Conservation (phyloP, 1,140 invertebrate genomes). For the Homarus americanus region DNA sequence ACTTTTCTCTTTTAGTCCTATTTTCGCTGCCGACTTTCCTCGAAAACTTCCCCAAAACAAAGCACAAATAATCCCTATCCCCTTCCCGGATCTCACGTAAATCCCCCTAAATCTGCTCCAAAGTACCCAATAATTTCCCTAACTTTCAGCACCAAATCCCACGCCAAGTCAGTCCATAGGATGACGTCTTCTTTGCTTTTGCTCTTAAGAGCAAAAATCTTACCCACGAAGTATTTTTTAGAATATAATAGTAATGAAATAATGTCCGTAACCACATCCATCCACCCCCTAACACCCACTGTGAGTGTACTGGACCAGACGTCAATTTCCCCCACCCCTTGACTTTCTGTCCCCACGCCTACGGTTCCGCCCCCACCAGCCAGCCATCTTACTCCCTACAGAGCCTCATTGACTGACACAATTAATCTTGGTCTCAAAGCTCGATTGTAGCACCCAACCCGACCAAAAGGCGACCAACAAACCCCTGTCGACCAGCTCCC, state of each 20-base stretch:
- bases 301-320: neutral
- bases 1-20: neutral
- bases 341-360: neutral
- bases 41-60: conserved; percentile 5
- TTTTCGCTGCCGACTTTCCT: neutral
- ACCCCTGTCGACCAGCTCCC: conserved; percentile 30
- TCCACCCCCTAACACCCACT: neutral
- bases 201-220: neutral
- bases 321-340: neutral
- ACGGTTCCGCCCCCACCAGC: neutral
- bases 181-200: neutral
- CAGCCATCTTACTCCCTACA: conserved; percentile 26
- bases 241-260: too few species aligned
- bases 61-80: neutral
- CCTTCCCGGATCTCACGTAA: neutral
- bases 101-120: conserved; percentile 8
- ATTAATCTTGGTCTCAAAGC: conserved; percentile 46
- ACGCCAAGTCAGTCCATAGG: neutral
- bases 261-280: neutral
- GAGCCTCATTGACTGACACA: conserved; percentile 53
- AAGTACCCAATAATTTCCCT: conserved; percentile 26
- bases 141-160: neutral
- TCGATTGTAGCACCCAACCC: conserved; percentile 33
- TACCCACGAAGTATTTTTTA: too few species aligned
- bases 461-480: conserved; percentile 35